phyloP scores from a whole-genome alignment of 2,113 vertebrate genomes.

The Brachionichthys hirsutus region DNA sequence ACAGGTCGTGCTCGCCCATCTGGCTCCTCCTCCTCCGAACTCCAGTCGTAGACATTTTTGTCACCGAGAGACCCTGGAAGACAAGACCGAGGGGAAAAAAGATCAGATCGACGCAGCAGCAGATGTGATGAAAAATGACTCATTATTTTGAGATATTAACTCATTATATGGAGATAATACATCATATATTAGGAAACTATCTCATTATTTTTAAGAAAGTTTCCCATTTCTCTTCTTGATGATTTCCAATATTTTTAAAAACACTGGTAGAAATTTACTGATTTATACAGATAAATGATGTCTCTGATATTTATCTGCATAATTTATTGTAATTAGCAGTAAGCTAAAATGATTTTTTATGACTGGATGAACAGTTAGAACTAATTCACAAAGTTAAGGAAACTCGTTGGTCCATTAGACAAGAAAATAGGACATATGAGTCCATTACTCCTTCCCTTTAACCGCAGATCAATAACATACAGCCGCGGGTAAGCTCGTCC shows the following conservation, averaged over 20 bases:
- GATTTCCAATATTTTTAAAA: no score
- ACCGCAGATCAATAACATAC: constrained; percentile 32
- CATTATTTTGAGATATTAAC: no score
- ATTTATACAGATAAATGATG: no score
- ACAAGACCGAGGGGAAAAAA: background rate
- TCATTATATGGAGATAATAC: no score
- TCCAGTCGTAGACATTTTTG: constrained; percentile 89
- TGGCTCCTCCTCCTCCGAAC: constrained; percentile 92
- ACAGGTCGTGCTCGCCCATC: constrained; percentile 89
- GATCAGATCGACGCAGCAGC: background rate
- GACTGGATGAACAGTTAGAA: no score
- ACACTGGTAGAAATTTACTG: no score
- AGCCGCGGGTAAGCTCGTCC: constrained; percentile 10
- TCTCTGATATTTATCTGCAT: no score
- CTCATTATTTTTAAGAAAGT: no score
- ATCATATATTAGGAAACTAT: no score
- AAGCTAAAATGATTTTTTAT: no score
- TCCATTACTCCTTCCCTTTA: constrained; percentile 38
- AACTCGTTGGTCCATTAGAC: constrained; percentile 29
- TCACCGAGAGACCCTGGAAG: constrained; percentile 84
- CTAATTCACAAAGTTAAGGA: background rate
- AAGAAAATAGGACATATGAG: constrained; percentile 22
- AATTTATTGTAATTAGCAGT: no score
- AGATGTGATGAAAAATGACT: background rate
- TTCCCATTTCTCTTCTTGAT: no score